Percentiles rank a stretch among this genome's conserved stretches.
Conservation (phyloP, 1,140 invertebrate species). For the Luehdorfia chinensis region DNA sequence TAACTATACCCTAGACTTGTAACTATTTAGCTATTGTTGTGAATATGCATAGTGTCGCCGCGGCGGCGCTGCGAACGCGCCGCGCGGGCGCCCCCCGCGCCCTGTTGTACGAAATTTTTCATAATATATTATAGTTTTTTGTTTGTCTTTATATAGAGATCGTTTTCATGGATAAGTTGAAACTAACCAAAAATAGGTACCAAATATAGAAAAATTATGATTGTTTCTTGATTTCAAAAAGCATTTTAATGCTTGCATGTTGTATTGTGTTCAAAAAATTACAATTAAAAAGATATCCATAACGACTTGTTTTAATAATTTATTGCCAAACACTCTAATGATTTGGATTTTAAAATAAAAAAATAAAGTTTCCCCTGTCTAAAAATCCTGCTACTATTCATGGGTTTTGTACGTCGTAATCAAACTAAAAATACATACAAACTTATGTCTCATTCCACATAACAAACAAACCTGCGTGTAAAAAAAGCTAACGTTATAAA, state of each 20-base stretch:
- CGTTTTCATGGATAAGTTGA: slow-evolving; percentile 69
- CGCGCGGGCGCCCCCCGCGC: slow-evolving; percentile 25
- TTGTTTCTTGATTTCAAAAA: slow-evolving; percentile 75
- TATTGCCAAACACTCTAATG: too few relatives aligned
- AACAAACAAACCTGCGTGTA: too few relatives aligned
- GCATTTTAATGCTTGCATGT: slow-evolving; percentile 76
- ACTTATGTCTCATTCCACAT: too few relatives aligned
- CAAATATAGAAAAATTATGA: slow-evolving; percentile 73
- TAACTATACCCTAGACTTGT: slow-evolving; percentile 62
- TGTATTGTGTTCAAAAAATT: slow-evolving; percentile 78
- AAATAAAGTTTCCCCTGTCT: neutral
- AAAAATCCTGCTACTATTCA: neutral
- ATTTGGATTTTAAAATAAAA: too few relatives aligned
- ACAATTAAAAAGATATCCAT: slow-evolving; percentile 70
- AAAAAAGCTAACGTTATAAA: too few relatives aligned
- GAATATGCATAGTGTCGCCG: slow-evolving; percentile 34
- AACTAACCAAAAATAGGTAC: slow-evolving; percentile 76
- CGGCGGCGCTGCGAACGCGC: slow-evolving; percentile 20
- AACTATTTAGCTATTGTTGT: slow-evolving; percentile 64
- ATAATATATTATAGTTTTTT: slow-evolving; percentile 74
- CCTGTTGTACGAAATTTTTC: slow-evolving; percentile 71
- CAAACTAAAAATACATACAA: slow-evolving; percentile 10
- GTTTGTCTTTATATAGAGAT: slow-evolving; percentile 72
- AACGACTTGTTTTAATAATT: slow-evolving; percentile 33
- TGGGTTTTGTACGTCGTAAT: slow-evolving; percentile 1